Evolutionary conservation across 2,113 vertebrate genomes (phyloP), one percentile per base, ranked within the genome.

Genomic region (Columba janthina): DNA sequence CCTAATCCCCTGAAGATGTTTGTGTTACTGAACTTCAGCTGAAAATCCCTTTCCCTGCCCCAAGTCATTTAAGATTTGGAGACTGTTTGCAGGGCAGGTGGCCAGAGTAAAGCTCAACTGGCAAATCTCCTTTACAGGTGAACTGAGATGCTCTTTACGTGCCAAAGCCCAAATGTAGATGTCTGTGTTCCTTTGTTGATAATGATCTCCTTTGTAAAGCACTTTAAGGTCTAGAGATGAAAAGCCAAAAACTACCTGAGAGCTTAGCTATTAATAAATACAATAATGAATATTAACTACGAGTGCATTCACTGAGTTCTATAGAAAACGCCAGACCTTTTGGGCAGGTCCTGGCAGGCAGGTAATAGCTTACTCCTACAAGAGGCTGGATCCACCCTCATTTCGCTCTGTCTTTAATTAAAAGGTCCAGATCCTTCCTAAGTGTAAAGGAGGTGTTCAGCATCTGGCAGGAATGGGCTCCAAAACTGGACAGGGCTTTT

Each of bases 191-290:
- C 40, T 93, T 79, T 88, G 87, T 83, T 83, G 78, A 87, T 85
- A 95, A 56, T 70, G 7, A 90, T 93, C 78, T 83, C 51, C 46
- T 90, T 83, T 77, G 67, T 80, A 90, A 93, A 93, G 67, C 26
- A 56, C 60, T 88, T 88, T 85, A 66, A 94, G 56, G 57, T 48
- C 44, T 64, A 80, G 50, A 88, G 60, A 77, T 89, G 46, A 95
- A 95, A 85, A 78, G 53, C 61, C 66, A 66, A 62, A 22, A 56
- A 60, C 66, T 85, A 66, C 66, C 36, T n/a, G 58, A 80, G 72
- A 90, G 26, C 26, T 80, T 70, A 71, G 56, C 56, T 88, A 71
- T 66, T 94, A 88, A 80, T 85, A 91, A 89, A 91, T 73, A 53
- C 75, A 79, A 53, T 67, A 85, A 80, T 67, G 7, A 61, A 19